Base-by-base conservation (phyloP, 2,888 invertebrate species). In the Trypoxylon attenuatum region DNA sequence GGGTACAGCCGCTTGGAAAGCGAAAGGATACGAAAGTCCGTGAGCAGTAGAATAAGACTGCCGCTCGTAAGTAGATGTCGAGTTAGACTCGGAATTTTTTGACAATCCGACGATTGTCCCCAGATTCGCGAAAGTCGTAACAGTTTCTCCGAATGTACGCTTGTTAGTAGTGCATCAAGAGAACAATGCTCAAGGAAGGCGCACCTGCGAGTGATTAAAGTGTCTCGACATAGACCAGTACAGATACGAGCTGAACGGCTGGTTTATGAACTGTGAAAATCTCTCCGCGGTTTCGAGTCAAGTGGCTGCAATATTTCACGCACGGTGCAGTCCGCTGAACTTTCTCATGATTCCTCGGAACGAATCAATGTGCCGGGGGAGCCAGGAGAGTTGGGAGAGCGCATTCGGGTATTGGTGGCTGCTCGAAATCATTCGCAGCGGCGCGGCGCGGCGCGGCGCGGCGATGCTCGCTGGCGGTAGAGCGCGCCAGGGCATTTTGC, bases 301-400 rank as follows among this genome's bases (percentile, higher is more conserved):
- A 54, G 41, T 38, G 43, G 13, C 15, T 18, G 61, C 22, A 39
- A 43, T 55, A 43, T 52, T 57, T 63, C 53, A 53, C 50, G 18
- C 27, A 52, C 21, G 5, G 43, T 4, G 15, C 16, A 18, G 18
- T 16, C 18, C 10, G 16, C 3, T 38, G 54, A 54, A 64, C 63
- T 58, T 64, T 64, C 58, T 58, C 63, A 33, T 45, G 63, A 64
- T 45, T 54, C 39, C 49, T 29, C 13, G 53, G 23, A 54, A 58
- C 58, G 53, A 46, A 63, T 58, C 58, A 16, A 29, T 33, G 51
- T 33, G 13, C 18, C 18, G n/a, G n/a, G n/a, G n/a, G n/a, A n/a
- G n/a, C n/a, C n/a, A n/a, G n/a, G n/a, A n/a, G n/a, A n/a, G n/a
- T n/a, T n/a, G n/a, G n/a, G 47, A 18, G 47, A 47, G 33, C 19